Conservation (phyloP, 2,888 invertebrate genomes). For the Aporophyla lueneburgensis region DNA sequence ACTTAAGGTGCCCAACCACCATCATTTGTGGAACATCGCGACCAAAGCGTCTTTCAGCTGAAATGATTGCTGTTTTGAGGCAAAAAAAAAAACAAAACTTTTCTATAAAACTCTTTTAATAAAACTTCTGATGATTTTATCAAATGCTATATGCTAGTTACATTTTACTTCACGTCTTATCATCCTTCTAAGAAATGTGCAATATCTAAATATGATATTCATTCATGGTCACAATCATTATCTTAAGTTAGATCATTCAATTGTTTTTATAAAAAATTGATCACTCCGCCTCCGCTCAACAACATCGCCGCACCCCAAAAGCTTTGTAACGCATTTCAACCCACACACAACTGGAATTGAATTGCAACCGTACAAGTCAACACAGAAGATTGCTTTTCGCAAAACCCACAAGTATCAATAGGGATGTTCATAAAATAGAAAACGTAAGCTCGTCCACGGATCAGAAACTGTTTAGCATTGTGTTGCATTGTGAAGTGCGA, state of each 20-base stretch:
- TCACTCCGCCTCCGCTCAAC: constrained; percentile 12
- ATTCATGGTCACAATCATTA: not conserved
- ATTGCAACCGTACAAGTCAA: constrained; percentile 51
- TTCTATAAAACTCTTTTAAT: not conserved
- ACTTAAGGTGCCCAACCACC: too few relatives aligned
- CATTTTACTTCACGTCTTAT: not conserved
- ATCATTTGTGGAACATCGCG: too few relatives aligned
- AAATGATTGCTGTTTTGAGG: too few relatives aligned
- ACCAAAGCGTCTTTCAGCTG: too few relatives aligned
- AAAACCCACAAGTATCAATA: constrained; percentile 47
- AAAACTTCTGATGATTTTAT: not conserved
- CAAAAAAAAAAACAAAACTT: not conserved
- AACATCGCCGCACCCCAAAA: constrained; percentile 21
- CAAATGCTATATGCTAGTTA: not conserved
- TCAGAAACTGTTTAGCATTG: constrained; percentile 69
- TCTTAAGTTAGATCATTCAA: not conserved
- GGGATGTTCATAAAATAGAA: constrained; percentile 66
- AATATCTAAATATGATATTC: not conserved
- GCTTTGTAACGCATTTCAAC: constrained; percentile 57
- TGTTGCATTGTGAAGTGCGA: constrained; percentile 60
- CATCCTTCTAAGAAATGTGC: not conserved
- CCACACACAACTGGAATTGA: constrained; percentile 43
- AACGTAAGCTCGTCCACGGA: constrained; percentile 63
- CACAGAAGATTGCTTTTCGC: constrained; percentile 53
- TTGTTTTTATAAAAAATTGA: not conserved